phyloP scores from a whole-genome alignment of 2,888 invertebrate species.

The Noctua comes region DNA sequence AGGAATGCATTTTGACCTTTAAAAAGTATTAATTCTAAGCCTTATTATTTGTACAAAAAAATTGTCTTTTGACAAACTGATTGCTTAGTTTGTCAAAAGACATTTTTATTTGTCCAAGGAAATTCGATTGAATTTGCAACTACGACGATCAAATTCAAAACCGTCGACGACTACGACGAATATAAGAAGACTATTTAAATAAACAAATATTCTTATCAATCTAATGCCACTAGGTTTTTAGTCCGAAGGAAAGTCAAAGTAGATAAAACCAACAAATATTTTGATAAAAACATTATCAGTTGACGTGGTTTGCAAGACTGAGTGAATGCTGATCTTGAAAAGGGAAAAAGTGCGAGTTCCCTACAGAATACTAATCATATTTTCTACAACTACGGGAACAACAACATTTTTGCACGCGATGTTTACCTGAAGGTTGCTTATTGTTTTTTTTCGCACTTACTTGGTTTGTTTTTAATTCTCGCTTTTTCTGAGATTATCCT shows the following conservation, averaged over 20 bases:
- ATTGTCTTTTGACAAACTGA: neutral
- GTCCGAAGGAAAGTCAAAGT: slow-evolving; percentile 11
- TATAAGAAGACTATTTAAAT: neutral
- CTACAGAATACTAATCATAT: slow-evolving; percentile 46
- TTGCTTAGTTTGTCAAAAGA: neutral
- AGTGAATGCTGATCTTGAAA: slow-evolving; percentile 50
- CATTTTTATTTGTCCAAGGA: neutral
- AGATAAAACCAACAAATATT: slow-evolving; percentile 32
- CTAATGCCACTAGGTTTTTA: slow-evolving; percentile 25
- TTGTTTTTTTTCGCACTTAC: slow-evolving; percentile 7
- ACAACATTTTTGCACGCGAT: slow-evolving; percentile 46
- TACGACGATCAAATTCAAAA: neutral
- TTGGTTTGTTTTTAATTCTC: slow-evolving; percentile 26
- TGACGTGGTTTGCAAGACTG: slow-evolving; percentile 37
- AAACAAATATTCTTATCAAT: slow-evolving; percentile 6
- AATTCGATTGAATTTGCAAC: neutral
- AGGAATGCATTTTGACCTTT: neutral
- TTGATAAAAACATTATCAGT: slow-evolving; percentile 46
- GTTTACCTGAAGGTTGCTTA: slow-evolving; percentile 28
- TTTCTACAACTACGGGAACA: slow-evolving; percentile 23
- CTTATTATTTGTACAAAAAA: neutral
- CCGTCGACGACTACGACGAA: neutral
- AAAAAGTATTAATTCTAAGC: neutral
- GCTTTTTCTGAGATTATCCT: slow-evolving; percentile 5
- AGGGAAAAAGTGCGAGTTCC: slow-evolving; percentile 34